Evolutionary conservation across 2,888 invertebrate genomes (phyloP).

Genomic region (Dolichopus griseipennis): DNA sequence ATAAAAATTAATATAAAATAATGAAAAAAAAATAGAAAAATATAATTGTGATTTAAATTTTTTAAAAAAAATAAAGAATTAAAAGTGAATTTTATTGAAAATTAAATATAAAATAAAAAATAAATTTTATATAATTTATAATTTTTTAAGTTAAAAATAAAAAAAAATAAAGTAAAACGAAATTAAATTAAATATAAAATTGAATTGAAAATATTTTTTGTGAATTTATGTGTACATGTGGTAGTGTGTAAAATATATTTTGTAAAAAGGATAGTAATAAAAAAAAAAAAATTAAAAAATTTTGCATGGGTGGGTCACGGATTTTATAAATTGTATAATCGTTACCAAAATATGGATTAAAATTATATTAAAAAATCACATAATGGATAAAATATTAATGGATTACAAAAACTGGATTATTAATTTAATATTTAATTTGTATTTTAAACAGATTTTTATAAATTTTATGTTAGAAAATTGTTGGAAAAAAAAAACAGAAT

Average conservation of each 20-base stretch:
- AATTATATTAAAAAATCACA: neutral
- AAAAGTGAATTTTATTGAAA: neutral
- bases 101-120: neutral
- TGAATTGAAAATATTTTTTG: neutral
- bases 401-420: neutral
- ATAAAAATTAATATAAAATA: no score
- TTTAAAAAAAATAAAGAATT: neutral
- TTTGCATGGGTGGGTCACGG: constrained; percentile 3
- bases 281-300: neutral
- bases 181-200: neutral
- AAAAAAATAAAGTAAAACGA: no score
- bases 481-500: neutral
- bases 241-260: neutral
- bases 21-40: no score
- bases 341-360: neutral
- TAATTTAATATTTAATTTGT: neutral
- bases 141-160: no score
- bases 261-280: neutral
- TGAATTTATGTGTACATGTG: neutral
- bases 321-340: no score
- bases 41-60: neutral
- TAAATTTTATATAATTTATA: no score
- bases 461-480: neutral
- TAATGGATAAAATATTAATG: neutral
- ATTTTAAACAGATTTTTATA: neutral